Conservation (phyloP, 2,888 invertebrate species). For the Sinodicranocentrus sp. region DNA sequence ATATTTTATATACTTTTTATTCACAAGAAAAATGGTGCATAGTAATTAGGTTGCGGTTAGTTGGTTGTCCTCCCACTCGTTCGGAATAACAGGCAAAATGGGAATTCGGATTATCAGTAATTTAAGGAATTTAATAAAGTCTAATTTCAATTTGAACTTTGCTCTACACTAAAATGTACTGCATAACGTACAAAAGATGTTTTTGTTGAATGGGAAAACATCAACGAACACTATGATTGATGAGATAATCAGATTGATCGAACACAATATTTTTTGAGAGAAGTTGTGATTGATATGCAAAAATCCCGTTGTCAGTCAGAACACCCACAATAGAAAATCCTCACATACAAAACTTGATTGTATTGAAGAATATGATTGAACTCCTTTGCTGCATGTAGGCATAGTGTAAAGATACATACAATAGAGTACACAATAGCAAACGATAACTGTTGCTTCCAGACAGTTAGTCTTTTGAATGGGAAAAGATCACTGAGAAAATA, state of each 20-base stretch:
- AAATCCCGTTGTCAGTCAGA: slow-evolving; percentile 13
- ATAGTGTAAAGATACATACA: background rate
- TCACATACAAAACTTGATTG: no score
- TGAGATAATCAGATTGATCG: slow-evolving; percentile 15
- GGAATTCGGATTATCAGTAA: no score
- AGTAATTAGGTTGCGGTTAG: no score
- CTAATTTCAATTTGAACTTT: background rate
- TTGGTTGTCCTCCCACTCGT: no score
- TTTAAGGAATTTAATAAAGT: background rate
- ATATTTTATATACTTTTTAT: no score
- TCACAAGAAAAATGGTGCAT: no score
- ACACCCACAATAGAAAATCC: slow-evolving; percentile 6
- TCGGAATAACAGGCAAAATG: no score
- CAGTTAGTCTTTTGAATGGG: slow-evolving; percentile 6
- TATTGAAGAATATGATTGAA: background rate
- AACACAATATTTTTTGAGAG: background rate
- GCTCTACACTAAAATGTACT: background rate
- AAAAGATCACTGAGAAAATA: background rate
- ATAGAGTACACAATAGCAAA: background rate
- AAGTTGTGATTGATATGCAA: slow-evolving; percentile 57
- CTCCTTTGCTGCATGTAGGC: slow-evolving; percentile 4
- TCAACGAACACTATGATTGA: no score
- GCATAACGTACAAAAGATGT: background rate
- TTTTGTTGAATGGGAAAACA: background rate
- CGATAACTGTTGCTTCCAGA: slow-evolving; percentile 29